Evolutionary conservation across 2,113 vertebrate genomes (phyloP).

Genomic region (Ciconia stormi): DNA sequence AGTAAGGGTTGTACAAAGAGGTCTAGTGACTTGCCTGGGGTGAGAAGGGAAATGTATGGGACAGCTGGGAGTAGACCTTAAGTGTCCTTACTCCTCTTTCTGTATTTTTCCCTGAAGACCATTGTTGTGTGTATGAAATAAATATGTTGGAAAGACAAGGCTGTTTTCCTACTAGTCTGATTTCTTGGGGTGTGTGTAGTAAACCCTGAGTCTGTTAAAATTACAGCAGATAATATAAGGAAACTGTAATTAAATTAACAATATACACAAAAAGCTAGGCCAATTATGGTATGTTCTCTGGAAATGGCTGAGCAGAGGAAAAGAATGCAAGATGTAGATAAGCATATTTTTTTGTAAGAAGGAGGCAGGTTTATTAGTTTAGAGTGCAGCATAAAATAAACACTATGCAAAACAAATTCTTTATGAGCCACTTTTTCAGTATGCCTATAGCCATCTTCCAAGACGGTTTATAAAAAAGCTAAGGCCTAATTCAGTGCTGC

Average conservation of each 20-base stretch:
- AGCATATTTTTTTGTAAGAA: neutral
- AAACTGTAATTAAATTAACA: constrained; percentile 29
- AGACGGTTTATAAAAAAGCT: neutral
- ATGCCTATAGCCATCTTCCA: neutral
- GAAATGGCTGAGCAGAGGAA: neutral
- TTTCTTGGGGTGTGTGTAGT: neutral
- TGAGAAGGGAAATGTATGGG: neutral
- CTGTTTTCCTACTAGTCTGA: neutral
- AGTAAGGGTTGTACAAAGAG: neutral
- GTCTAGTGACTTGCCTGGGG: neutral
- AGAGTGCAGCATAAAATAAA: neutral
- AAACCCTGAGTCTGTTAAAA: neutral
- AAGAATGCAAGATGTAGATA: neutral
- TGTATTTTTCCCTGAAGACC: neutral
- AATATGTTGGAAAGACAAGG: neutral
- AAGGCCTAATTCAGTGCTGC: neutral
- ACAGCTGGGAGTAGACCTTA: neutral
- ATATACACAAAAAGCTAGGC: neutral
- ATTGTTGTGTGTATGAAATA: neutral
- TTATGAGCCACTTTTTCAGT: neutral
- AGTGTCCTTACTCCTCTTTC: neutral
- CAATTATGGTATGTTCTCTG: neutral
- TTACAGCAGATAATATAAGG: neutral
- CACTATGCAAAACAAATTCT: neutral
- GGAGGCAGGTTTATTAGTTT: neutral